A percentile compares a stretch with the other conserved stretches of the same genome.
These are phyloP conservation scores for Napeogenes inachia DNA, from an alignment of 2,888 invertebrate species.

Conservation along the genomic window DNA sequence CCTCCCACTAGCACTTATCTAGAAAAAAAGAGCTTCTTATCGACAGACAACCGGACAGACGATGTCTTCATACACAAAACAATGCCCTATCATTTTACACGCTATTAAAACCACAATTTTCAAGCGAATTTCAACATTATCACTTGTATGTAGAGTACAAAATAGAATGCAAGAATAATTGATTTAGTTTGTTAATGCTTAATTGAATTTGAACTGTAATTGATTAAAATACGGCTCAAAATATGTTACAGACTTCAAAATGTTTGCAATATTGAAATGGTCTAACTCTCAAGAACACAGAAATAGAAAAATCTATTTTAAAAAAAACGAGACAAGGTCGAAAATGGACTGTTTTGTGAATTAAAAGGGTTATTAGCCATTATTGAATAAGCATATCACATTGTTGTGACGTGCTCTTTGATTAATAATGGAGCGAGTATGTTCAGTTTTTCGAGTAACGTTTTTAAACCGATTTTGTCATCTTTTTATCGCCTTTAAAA, in stretches of 20 bases:
- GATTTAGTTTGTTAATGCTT: constrained; percentile 14
- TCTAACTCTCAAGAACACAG: constrained; percentile 21
- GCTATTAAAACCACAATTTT: constrained; percentile 50
- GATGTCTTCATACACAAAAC: constrained; percentile 74
- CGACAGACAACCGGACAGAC: constrained; percentile 61
- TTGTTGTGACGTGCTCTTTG: constrained; percentile 74
- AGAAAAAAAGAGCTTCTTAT: constrained; percentile 41
- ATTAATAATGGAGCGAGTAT: constrained; percentile 73
- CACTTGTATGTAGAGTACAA: constrained; percentile 7
- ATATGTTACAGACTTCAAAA: constrained; percentile 28
- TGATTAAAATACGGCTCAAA: constrained; percentile 27
- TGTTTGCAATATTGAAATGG: constrained; percentile 34
- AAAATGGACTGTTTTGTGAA: constrained; percentile 28
- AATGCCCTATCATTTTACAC: constrained; percentile 61
- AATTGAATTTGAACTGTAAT: constrained; percentile 25
- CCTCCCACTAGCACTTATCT: constrained; percentile 31
- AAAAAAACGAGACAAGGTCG: neutral
- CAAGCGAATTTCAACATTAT: constrained; percentile 26
- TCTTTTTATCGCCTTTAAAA: constrained; percentile 27
- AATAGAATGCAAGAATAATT: neutral
- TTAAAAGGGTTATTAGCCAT: constrained; percentile 59
- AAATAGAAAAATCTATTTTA: neutral
- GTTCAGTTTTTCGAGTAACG: constrained; percentile 62
- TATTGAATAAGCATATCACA: constrained; percentile 72
- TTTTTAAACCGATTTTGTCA: constrained; percentile 41